Conservation (phyloP, 1,140 invertebrate species). For the Zaprionus davidi region DNA sequence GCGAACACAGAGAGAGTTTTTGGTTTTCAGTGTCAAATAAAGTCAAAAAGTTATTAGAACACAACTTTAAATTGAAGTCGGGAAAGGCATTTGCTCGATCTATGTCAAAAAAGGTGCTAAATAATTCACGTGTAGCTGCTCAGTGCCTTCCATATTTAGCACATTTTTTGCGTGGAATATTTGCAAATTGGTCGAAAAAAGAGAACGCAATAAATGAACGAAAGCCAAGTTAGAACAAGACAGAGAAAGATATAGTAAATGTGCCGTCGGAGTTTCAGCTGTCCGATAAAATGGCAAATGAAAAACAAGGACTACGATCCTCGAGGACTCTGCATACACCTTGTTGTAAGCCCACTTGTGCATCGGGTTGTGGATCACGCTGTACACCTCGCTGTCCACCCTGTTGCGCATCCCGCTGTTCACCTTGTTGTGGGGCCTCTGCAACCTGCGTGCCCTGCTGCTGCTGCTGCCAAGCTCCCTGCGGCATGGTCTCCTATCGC, state of each 20-base stretch:
- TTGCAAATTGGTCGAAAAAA: constrained; percentile 47
- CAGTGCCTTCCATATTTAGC: constrained; percentile 59
- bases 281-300: not conserved
- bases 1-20: not conserved
- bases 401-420: not conserved
- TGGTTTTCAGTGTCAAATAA: not conserved
- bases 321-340: not conserved
- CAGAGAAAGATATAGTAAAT: not conserved
- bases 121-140: constrained; percentile 41
- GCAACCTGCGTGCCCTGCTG: constrained; percentile 17
- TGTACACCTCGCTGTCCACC: not conserved
- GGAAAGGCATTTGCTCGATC: constrained; percentile 38
- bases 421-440: not conserved
- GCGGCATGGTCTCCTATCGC: constrained; percentile 56
- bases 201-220: not conserved
- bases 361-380: not conserved
- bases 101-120: constrained; percentile 67
- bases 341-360: not conserved
- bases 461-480: constrained; percentile 50
- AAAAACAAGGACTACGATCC: not conserved
- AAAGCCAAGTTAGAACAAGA: not conserved
- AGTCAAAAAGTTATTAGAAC: not conserved
- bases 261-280: not conserved
- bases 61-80: constrained; percentile 13
- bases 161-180: constrained; percentile 59